Base-by-base conservation (phyloP, 2,797 vertebrate genomes). In the Enteromius anoplus region DNA sequence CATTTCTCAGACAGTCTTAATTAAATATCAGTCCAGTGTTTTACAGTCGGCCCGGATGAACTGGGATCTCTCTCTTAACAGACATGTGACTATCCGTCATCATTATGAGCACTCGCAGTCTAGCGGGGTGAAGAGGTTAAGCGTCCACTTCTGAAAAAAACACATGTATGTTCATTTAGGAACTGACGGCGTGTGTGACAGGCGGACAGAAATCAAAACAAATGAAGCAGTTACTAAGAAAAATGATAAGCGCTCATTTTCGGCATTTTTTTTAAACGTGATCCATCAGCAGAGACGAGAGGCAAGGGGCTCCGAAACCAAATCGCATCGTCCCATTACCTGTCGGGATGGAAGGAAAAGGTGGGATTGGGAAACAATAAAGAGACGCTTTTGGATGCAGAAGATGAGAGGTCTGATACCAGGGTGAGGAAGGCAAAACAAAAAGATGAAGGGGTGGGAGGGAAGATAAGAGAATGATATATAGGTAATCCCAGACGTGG, bases 181-280 rank as follows among this genome's bases (percentile, higher is more conserved):
- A 93, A 92, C 93, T 92, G 88, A 91, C 89, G 87, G 88, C 89
- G 88, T 86, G 92, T 90, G 92, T 87, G 91, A 91, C 88, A 19
- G 82, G 89, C 87, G 80, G 88, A 83, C 92, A 90, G 90, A 94
- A 94, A 95, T 94, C 94, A 93, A 94, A 93, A 95, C 90, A 95
- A 95, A 95, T 93, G 93, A 93, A 92, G 91, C 93, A 93, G 91
- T 94, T 94, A 95, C 83, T 82, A 90, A 93, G 93, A 95, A 94
- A 95, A 95, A 95, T 94, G 93, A 93, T 89, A 89, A 87, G 84
- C 90, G 89, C 91, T 92, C 66, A 80, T 89, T 93, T 92, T 91
- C 66, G 75, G 82, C 15, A 6, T 75, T 75, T 75, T 75, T 73
- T 82, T 37, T 8, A 51, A 75, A 75, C 12, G 4, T 0, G 26